These are phyloP conservation scores for Xerus inauris DNA, from an alignment of 2,113 vertebrate genomes.

Conservation along the genomic window DNA sequence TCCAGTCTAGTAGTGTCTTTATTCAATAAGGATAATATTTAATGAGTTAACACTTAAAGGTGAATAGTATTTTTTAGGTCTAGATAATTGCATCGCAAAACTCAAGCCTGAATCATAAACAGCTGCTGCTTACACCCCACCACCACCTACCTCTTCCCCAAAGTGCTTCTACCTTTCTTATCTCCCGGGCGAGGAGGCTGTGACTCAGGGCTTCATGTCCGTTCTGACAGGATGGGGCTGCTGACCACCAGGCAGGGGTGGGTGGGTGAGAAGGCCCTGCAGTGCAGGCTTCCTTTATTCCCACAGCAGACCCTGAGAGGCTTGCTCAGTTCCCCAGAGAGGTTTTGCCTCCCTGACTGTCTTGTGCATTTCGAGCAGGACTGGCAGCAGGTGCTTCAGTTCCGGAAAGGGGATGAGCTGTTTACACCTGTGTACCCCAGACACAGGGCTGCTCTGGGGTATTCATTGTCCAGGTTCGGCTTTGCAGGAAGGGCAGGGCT, in stretches of 20 bases:
- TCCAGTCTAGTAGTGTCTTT: background rate
- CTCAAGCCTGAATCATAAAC: background rate
- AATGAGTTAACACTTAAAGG: background rate
- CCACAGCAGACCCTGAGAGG: background rate
- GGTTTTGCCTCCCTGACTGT: background rate
- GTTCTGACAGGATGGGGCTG: too few species aligned
- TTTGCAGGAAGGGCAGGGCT: background rate
- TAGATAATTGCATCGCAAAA: background rate
- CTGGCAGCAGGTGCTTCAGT: background rate
- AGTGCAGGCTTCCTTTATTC: background rate
- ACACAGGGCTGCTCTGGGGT: fast-evolving
- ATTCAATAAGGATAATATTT: background rate
- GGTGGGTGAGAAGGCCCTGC: background rate
- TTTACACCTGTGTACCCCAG: background rate
- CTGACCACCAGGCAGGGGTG: background rate
- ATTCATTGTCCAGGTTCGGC: background rate
- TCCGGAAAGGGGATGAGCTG: background rate
- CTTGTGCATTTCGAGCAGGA: background rate
- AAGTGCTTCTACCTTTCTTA: background rate
- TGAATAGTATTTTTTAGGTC: background rate
- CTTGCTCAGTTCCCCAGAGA: background rate
- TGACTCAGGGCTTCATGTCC: background rate
- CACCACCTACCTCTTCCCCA: fast-evolving
- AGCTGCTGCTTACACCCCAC: background rate
- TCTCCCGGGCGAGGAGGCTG: background rate